Evolutionary conservation across 2,888 invertebrate species (phyloP), one percentile per base, ranked within the genome.

Genomic region (Ophioninae sp.): DNA sequence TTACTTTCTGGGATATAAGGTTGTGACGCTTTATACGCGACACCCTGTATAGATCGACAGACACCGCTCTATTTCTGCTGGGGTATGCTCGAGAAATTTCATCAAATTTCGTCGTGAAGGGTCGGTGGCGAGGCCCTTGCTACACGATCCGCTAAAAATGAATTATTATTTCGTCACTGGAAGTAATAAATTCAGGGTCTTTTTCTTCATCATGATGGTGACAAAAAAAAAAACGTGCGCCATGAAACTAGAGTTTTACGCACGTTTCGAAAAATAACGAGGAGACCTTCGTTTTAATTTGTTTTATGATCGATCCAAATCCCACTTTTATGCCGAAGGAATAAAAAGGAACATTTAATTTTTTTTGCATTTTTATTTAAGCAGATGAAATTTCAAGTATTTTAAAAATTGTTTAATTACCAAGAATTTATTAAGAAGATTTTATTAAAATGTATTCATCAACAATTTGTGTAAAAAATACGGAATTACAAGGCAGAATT

Each of bases 1-100:
- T 41, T 41, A 41, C 41, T 41, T 41, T 41, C 13, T 50, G 50
- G 3, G 50, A 50, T 50, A 50, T 50, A 17, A 50, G 50, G 13
- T 50, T 17, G 50, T 50, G 17, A 50, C 13, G 13, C 50, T 50
- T 50, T 17, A 50, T 50, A 13, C 0, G 50, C 3, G 2, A 59
- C 59, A 59, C 20, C 21, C 59, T 59, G 21, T 59, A 21, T 21
- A 21, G 20, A 21, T 21, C 0, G 17, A 17, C 59, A 30, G 2
- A 59, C 59, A 20, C 59, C 8, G 20, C 56, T 65, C 57, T 65
- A 72, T 57, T 77, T 30, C 73, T 39, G 50, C 62, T 62, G 57
- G 56, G 67, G 68, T 64, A 56, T 44, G 41, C 41, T 41, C 73
- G 56, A 77, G 64, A 81, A 81, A 81, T 83, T 83, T 80, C 73